These are phyloP conservation scores for Drosophila mayri DNA, from an alignment of 1,140 invertebrate genomes.

Conservation along the genomic window DNA sequence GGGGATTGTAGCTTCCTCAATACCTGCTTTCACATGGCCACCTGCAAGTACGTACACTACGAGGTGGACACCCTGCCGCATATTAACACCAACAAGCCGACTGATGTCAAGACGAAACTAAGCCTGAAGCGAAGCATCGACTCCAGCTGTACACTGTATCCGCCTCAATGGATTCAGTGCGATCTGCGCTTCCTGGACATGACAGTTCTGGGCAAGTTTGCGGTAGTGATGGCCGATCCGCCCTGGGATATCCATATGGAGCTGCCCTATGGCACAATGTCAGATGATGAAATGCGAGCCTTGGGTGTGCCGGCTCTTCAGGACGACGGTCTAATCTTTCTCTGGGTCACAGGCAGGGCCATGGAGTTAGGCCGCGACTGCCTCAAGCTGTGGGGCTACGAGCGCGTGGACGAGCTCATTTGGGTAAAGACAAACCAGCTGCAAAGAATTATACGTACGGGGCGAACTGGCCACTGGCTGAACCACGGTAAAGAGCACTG, in stretches of 20 bases:
- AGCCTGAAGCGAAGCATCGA: conserved; percentile 75
- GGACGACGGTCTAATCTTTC: conserved; percentile 97
- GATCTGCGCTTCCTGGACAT: conserved; percentile 98
- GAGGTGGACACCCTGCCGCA: conserved; percentile 90
- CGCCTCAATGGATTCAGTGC: conserved; percentile 98
- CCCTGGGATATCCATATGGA: conserved; percentile 98
- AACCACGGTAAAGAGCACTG: conserved; percentile 99
- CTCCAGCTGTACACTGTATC: conserved; percentile 90
- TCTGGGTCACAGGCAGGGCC: conserved; percentile 99
- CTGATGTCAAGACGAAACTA: conserved; percentile 77
- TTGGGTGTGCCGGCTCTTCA: conserved; percentile 95
- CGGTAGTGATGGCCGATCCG: conserved; percentile 97
- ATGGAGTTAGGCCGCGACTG: conserved; percentile 98
- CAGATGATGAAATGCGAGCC: conserved; percentile 99
- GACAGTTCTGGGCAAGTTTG: conserved; percentile 97
- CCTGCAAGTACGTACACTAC: conserved; percentile 99
- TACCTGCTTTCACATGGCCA: conserved; percentile 99
- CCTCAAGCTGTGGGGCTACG: conserved; percentile 97
- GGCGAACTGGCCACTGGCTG: conserved; percentile 98
- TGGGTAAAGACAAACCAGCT: conserved; percentile 99
- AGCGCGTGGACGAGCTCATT: conserved; percentile 98
- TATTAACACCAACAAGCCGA: conserved; percentile 83
- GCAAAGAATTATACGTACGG: conserved; percentile 98
- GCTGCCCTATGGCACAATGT: conserved; percentile 99
- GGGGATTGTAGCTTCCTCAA: conserved; percentile 99